These are phyloP conservation scores for Achatina immaculata DNA, from an alignment of 1,140 invertebrate genomes.

Conservation along the genomic window DNA sequence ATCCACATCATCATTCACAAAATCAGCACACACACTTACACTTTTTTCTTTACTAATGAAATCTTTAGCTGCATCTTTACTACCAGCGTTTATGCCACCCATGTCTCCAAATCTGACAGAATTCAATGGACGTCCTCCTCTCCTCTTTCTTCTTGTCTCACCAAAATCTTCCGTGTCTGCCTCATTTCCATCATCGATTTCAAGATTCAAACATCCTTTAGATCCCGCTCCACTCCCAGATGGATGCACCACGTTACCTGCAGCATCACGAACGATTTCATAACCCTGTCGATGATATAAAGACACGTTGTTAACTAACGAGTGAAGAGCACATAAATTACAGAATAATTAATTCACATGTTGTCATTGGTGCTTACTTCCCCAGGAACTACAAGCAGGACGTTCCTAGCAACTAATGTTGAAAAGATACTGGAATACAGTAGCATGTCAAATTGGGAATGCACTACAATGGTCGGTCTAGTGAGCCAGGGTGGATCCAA, in stretches of 20 bases:
- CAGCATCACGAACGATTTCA: conserved; percentile 50
- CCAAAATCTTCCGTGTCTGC: conserved; percentile 61
- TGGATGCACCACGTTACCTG: conserved; percentile 23
- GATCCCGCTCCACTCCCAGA: background rate
- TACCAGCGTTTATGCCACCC: background rate
- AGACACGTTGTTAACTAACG: background rate
- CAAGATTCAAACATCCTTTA: conserved; percentile 33
- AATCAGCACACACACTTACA: conserved; percentile 21
- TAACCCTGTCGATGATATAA: conserved; percentile 36
- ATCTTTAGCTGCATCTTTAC: background rate
- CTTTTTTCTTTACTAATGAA: conserved; percentile 25
- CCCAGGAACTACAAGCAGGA: too few relatives aligned
- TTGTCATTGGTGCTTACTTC: background rate
- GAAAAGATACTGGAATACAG: background rate
- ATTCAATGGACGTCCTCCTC: background rate
- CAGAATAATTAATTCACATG: background rate
- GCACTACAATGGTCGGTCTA: too few relatives aligned
- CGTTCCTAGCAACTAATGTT: too few relatives aligned
- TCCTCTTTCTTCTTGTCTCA: conserved; percentile 28
- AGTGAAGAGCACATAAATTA: background rate
- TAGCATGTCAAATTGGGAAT: too few relatives aligned
- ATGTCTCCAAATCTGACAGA: conserved; percentile 19
- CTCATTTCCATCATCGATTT: conserved; percentile 61
- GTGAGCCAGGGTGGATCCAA: too few relatives aligned
- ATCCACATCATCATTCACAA: conserved; percentile 33